Conservation (phyloP, 2,888 invertebrate genomes). For the Pseudolycoriella hygida region DNA sequence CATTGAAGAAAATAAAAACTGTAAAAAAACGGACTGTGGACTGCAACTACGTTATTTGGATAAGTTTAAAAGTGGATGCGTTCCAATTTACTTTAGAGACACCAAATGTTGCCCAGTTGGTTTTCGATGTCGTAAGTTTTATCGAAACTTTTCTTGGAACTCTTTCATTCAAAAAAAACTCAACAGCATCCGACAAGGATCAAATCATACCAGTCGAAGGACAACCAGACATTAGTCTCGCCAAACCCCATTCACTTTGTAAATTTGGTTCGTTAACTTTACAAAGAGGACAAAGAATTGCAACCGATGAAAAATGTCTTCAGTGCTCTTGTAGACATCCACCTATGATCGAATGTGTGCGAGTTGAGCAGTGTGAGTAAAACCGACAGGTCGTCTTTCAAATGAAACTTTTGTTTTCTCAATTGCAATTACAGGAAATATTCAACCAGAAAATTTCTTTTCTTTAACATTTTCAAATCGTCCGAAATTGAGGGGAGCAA, state of each 20-base stretch:
- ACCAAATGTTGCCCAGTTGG: background rate
- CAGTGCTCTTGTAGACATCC: background rate
- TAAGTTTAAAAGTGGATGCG: background rate
- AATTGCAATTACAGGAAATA: too few species aligned
- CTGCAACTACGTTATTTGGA: background rate
- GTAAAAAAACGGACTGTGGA: background rate
- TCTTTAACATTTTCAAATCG: too few species aligned
- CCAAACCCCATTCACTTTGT: background rate
- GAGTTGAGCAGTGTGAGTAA: too few species aligned
- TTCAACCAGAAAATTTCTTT: too few species aligned
- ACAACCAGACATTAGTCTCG: background rate
- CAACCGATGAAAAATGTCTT: background rate
- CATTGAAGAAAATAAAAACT: background rate
- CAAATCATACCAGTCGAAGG: background rate
- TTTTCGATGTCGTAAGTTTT: background rate
- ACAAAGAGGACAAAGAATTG: background rate
- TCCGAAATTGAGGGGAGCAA: too few species aligned
- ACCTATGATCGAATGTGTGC: background rate
- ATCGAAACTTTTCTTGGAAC: too few species aligned
- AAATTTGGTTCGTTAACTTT: background rate
- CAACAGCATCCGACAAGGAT: background rate
- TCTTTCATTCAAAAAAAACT: too few species aligned
- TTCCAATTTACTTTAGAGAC: background rate
- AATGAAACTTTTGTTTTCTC: too few species aligned
- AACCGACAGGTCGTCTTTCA: too few species aligned